A percentile compares a stretch with the other conserved stretches of the same genome.
Evolutionary conservation across 2,888 invertebrate species (phyloP).

Genomic region (Athalia cordata): DNA sequence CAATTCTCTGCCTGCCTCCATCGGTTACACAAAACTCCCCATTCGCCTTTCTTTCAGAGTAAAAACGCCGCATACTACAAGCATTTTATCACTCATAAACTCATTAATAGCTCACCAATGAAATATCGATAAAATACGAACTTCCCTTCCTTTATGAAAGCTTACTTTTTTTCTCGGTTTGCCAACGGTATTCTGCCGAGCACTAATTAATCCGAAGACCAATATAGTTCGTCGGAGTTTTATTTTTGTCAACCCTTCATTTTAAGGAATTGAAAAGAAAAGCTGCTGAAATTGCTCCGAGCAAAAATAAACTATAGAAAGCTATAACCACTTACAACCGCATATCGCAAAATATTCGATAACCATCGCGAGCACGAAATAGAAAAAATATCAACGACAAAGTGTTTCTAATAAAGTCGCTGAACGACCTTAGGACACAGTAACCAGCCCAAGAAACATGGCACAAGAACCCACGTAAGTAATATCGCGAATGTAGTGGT

Average conservation of each 20-base stretch:
- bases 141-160: constrained; percentile 22
- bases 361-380: background rate
- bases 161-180: constrained; percentile 8
- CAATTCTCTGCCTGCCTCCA: constrained; percentile 4
- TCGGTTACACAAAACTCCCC: constrained; percentile 1
- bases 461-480: background rate
- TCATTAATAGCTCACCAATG: constrained; percentile 40
- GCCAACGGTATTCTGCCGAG: background rate
- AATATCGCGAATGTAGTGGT: background rate
- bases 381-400: background rate
- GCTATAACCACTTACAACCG: too few species aligned
- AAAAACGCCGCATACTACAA: constrained; percentile 30
- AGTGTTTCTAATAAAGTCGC: constrained; percentile 8
- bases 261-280: too few species aligned
- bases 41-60: constrained; percentile 21
- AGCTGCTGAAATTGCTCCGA: too few species aligned
- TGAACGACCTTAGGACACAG: background rate
- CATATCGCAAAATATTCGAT: background rate
- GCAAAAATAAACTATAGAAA: too few species aligned
- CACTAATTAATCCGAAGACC: constrained; percentile 9
- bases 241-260: too few species aligned
- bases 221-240: background rate
- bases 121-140: constrained; percentile 39
- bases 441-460: background rate
- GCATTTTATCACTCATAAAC: constrained; percentile 41